phyloP scores from a whole-genome alignment of 2,888 invertebrate species.

The Drosophila robusta region DNA sequence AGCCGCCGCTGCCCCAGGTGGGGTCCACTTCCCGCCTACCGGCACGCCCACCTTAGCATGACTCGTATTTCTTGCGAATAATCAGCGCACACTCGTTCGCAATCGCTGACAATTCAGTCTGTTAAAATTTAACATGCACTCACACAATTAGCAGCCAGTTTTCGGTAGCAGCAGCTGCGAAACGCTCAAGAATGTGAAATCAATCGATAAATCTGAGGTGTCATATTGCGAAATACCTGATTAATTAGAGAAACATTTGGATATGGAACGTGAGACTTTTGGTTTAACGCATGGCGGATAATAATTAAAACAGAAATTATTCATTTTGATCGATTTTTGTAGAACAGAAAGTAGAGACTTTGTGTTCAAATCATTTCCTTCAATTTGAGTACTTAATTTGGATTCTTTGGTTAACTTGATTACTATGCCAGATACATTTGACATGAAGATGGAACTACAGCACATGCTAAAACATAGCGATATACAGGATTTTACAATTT shows the following conservation, averaged over 20 bases:
- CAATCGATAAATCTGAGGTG: conserved; percentile 25
- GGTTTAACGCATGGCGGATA: background rate
- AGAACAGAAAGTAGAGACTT: too few species aligned
- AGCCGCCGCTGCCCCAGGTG: conserved; percentile 1
- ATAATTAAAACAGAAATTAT: background rate
- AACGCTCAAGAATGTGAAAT: conserved; percentile 21
- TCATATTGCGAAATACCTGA: conserved; percentile 8
- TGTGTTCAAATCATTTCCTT: too few species aligned
- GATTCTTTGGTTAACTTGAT: too few species aligned
- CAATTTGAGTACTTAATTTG: too few species aligned
- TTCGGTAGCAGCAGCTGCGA: conserved; percentile 17
- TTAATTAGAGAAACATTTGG: background rate
- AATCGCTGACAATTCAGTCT: background rate
- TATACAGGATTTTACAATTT: too few species aligned
- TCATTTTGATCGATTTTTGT: background rate
- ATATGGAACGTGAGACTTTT: conserved; percentile 40
- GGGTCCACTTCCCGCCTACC: background rate
- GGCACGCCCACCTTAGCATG: conserved; percentile 7
- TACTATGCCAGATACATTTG: background rate
- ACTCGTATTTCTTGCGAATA: conserved; percentile 26
- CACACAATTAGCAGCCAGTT: conserved; percentile 4
- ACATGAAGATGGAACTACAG: background rate
- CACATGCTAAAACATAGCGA: too few species aligned
- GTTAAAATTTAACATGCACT: conserved; percentile 20
- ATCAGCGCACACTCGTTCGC: background rate